Evolutionary conservation across 2,113 vertebrate genomes (phyloP).

Genomic region (Ptyas mucosa): DNA sequence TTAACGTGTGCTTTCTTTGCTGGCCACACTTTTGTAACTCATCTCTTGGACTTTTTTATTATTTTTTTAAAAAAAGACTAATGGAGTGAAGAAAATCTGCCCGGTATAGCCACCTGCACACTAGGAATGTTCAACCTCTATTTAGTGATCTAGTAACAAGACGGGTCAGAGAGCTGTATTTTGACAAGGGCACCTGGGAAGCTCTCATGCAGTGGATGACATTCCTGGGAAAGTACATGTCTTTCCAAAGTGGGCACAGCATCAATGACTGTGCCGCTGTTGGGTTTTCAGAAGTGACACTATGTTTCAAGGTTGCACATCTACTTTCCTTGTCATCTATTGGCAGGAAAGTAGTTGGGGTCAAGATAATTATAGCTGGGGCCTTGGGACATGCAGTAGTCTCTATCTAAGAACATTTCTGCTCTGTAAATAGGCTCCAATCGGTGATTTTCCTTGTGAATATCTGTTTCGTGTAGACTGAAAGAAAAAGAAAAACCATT

Average conservation of each 20-base stretch:
- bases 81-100: constrained; percentile 58
- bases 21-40: constrained; percentile 62
- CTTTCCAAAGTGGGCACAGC: constrained; percentile 76
- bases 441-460: constrained; percentile 90
- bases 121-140: constrained; percentile 83
- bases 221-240: constrained; percentile 74
- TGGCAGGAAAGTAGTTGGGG: constrained; percentile 99
- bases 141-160: constrained; percentile 72
- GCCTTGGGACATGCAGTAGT: constrained; percentile 96
- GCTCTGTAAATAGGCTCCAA: constrained; percentile 90
- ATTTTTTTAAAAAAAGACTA: constrained; percentile 36
- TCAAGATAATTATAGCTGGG: constrained; percentile 98
- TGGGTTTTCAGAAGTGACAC: constrained; percentile 69
- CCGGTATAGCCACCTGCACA: constrained; percentile 69
- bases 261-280: constrained; percentile 72
- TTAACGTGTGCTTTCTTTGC: constrained; percentile 67
- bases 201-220: constrained; percentile 75
- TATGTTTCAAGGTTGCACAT: constrained; percentile 56
- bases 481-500: constrained; percentile 51
- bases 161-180: constrained; percentile 69
- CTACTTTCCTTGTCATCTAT: constrained; percentile 95
- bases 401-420: constrained; percentile 94
- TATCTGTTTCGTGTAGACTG: constrained; percentile 92
- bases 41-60: constrained; percentile 54
- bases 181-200: constrained; percentile 74